Evolutionary conservation across 2,888 invertebrate genomes (phyloP), one percentile per base, ranked within the genome.

Genomic region (Bruchidius siliquastri): DNA sequence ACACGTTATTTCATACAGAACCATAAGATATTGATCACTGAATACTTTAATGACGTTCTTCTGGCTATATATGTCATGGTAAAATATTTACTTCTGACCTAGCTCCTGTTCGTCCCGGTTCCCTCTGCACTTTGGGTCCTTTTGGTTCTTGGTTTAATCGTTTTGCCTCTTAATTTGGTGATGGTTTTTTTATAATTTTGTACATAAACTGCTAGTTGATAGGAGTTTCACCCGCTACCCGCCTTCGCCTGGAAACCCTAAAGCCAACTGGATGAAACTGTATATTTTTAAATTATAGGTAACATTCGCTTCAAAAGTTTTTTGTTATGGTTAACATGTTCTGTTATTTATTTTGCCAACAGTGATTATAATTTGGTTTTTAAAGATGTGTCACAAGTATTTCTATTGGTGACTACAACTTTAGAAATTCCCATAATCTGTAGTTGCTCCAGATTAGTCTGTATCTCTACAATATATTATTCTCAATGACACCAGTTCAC

Each of bases 101-200:
- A 13, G 13, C n/a, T 4, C 10, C 18, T 49, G 13, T 49, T 8
- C 6, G 49, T 49, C 10, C 18, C 0, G 49, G 18, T 49, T 13
- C 26, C 26, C 13, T 49, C 18, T 49, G 49, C 67, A 69, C 69
- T n/a, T 66, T 72, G 68, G 32, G 30, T 32, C 30, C 26, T 67
- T 71, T 72, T 66, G 67, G 30, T 22, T 72, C 20, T 49, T 21
- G 21, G 22, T 74, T 72, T 72, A 30, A 72, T 75, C 76, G 70
- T 73, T 72, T 74, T 32, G 75, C 75, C 72, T 72, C 68, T 73
- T 74, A 72, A 73, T 75, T 72, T 76, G 78, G 76, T 78, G 78
- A 76, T 78, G 78, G 77, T 75, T 78, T 76, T 74, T 74, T 76
- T 71, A 49, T 49, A 13, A 49, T 49, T 49, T 49, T 49, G 49